Percentiles rank a stretch among this genome's conserved stretches.
Conservation (phyloP, 1,140 invertebrate genomes). For the Atta texana region DNA sequence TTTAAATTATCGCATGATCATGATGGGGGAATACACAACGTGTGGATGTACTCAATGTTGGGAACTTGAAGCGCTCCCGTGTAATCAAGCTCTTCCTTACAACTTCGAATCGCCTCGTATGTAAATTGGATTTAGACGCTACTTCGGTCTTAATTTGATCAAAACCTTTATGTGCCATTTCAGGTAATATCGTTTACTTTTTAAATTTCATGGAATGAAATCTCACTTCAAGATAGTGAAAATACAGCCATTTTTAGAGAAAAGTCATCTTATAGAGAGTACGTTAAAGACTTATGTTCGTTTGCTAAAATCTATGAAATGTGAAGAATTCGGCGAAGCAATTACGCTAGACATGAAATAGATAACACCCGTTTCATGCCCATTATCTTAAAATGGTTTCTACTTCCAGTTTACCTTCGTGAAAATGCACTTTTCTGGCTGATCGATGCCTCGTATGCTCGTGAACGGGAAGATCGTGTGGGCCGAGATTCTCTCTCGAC, state of each 20-base stretch:
- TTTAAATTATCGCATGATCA: conserved; percentile 65
- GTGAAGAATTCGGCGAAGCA: not conserved
- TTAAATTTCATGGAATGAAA: no score
- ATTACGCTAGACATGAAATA: not conserved
- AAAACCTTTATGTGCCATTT: not conserved
- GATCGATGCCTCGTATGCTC: conserved; percentile 79
- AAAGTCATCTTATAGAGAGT: no score
- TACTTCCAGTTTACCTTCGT: conserved; percentile 75
- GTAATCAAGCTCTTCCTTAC: conserved; percentile 5
- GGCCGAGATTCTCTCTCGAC: conserved; percentile 87
- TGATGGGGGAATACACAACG: not conserved
- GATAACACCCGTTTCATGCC: not conserved
- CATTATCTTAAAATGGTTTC: not conserved
- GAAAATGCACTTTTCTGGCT: conserved; percentile 81
- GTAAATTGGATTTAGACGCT: conserved; percentile 18
- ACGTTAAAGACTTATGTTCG: not conserved
- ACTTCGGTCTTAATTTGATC: not conserved
- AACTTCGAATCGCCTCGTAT: conserved; percentile 2
- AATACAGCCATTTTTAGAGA: no score
- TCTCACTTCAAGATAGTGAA: no score
- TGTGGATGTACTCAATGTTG: conserved; percentile 30
- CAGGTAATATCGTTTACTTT: not conserved
- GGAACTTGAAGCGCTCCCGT: conserved; percentile 16
- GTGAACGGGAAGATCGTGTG: conserved; percentile 82
- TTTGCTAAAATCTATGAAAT: not conserved